Evolutionary conservation across 2,113 vertebrate species (phyloP).

Genomic region (Isurus oxyrinchus): DNA sequence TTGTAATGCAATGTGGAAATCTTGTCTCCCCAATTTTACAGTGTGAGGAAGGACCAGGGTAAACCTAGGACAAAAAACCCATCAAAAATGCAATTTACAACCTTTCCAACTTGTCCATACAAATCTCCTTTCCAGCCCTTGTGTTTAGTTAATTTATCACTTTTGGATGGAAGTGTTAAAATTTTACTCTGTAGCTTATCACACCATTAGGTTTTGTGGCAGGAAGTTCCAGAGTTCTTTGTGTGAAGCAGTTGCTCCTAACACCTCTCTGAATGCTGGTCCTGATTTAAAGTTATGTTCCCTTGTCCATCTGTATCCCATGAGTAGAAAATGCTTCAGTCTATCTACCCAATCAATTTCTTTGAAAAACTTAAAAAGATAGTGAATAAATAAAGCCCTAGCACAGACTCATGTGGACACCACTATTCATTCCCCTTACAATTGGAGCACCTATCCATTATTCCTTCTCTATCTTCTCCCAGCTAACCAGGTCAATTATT

Average conservation of each 20-base stretch:
- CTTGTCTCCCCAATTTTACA: not conserved
- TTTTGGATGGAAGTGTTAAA: not conserved
- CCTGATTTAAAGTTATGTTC: not conserved
- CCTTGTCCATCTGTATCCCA: not conserved
- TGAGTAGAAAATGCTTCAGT: not conserved
- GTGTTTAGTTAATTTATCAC: not conserved
- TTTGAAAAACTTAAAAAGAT: not conserved
- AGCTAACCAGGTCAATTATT: too few species aligned
- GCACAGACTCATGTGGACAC: too few species aligned
- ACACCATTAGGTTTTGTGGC: not conserved
- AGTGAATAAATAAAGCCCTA: too few species aligned
- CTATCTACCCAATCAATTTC: not conserved
- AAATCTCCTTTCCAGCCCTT: not conserved
- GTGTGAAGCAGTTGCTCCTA: not conserved
- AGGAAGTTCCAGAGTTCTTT: not conserved
- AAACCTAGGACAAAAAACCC: not conserved
- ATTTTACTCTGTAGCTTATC: not conserved
- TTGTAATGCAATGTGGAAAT: not conserved
- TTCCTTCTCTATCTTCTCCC: too few species aligned
- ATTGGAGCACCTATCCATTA: too few species aligned
- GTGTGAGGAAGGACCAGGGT: too few species aligned
- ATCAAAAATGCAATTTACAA: not conserved
- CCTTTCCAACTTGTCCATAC: not conserved
- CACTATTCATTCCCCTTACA: too few species aligned
- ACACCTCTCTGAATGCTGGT: not conserved